Percentiles rank a stretch among this genome's conserved stretches.
phyloP scores from a whole-genome alignment of 2,888 invertebrate species.

The Erannis defoliaria region DNA sequence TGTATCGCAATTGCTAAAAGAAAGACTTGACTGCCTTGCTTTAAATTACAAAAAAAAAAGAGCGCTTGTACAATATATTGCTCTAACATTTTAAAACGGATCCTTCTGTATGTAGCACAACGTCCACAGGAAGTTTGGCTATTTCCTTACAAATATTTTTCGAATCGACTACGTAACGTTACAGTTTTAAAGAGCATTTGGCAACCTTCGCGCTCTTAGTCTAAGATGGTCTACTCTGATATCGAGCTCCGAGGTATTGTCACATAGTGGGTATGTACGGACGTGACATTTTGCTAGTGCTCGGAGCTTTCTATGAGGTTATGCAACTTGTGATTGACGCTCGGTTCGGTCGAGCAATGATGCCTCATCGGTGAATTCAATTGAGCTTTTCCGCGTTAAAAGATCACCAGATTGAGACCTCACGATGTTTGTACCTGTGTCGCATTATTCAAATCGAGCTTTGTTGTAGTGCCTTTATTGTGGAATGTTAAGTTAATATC shows the following conservation, averaged over 20 bases:
- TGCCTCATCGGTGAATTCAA: conserved; percentile 71
- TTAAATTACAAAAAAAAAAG: too few relatives aligned
- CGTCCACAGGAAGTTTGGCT: conserved; percentile 13
- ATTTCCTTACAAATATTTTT: conserved; percentile 36
- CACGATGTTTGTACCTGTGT: conserved; percentile 65
- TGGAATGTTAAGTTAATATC: conserved; percentile 30
- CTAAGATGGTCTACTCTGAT: conserved; percentile 51
- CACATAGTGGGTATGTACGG: conserved; percentile 49
- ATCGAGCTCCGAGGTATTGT: conserved; percentile 52
- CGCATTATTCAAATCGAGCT: conserved; percentile 55
- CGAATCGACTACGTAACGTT: conserved; percentile 38
- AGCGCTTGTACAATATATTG: too few relatives aligned
- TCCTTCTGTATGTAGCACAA: neutral
- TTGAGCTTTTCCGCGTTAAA: conserved; percentile 65
- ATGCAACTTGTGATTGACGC: conserved; percentile 78
- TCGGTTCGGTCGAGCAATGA: conserved; percentile 67
- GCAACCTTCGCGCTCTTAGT: conserved; percentile 42
- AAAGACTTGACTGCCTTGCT: too few relatives aligned
- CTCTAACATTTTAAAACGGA: neutral
- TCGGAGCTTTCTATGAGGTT: conserved; percentile 67
- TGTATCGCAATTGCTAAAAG: conserved; percentile 8
- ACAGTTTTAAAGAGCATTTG: conserved; percentile 45
- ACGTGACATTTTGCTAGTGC: conserved; percentile 67
- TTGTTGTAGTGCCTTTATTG: conserved; percentile 27
- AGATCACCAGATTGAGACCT: conserved; percentile 77